These are phyloP conservation scores for Monarcha castaneiventris DNA, from an alignment of 2,113 vertebrate species.

Conservation along the genomic window DNA sequence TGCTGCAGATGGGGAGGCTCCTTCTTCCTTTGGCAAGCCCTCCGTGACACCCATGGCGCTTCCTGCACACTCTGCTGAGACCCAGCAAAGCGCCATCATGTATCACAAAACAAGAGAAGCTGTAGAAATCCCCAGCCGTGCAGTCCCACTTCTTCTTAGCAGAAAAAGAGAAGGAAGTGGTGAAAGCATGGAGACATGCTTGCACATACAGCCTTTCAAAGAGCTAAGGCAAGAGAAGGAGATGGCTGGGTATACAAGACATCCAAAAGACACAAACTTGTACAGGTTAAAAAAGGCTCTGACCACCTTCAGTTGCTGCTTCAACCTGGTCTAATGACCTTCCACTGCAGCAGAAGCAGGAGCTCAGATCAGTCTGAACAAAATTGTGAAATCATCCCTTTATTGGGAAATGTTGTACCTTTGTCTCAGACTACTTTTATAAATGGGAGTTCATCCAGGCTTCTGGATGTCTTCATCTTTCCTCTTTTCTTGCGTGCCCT, in stretches of 20 bases:
- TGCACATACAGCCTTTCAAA: neutral
- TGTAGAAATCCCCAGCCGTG: neutral
- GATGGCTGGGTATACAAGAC: neutral
- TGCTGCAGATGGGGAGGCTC: neutral
- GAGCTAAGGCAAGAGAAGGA: neutral
- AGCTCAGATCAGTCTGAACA: neutral
- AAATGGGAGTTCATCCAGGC: neutral
- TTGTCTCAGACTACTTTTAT: neutral
- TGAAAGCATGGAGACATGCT: neutral
- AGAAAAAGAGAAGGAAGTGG: constrained; percentile 52
- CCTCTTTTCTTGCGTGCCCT: neutral
- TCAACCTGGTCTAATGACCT: neutral
- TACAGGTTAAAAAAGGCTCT: neutral
- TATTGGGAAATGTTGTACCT: neutral
- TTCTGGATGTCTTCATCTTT: fast-evolving
- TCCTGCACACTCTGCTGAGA: fast-evolving
- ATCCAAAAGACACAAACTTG: neutral
- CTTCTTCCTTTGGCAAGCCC: neutral
- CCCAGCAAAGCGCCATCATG: fast-evolving
- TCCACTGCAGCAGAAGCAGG: neutral
- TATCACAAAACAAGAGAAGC: neutral
- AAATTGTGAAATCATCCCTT: neutral
- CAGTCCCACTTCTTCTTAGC: neutral
- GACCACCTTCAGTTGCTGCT: neutral
- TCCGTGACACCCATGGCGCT: fast-evolving